A percentile compares a stretch with the other conserved stretches of the same genome.
phyloP scores from a whole-genome alignment of 23 tunicate species.

The Diplosoma virens region DNA sequence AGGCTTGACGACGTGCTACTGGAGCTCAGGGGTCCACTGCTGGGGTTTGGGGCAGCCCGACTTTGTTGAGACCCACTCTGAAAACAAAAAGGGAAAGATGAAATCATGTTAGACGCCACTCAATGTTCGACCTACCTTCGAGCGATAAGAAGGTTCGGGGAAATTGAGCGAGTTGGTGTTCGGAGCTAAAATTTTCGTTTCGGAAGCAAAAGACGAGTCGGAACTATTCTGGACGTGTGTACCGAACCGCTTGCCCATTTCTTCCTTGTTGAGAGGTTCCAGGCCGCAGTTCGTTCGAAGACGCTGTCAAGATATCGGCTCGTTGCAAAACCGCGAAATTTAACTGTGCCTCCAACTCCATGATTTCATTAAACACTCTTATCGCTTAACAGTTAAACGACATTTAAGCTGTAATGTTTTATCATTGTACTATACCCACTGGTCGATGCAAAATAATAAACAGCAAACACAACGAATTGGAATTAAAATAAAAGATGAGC shows the following conservation, averaged over 20 bases:
- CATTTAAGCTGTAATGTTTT: background rate
- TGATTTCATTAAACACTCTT: too few relatives aligned
- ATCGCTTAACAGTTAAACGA: background rate
- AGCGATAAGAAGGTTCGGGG: background rate
- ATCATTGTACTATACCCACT: too few relatives aligned
- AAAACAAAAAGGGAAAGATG: background rate
- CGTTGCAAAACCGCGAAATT: too few relatives aligned
- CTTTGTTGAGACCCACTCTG: too few relatives aligned
- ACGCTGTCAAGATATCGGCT: background rate
- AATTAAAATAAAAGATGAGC: too few relatives aligned
- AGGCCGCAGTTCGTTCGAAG: constrained; percentile 22
- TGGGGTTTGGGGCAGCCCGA: background rate
- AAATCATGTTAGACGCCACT: too few relatives aligned
- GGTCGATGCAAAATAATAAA: too few relatives aligned
- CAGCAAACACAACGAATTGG: too few relatives aligned
- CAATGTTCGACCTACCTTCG: constrained; percentile 11
- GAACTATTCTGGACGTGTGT: background rate
- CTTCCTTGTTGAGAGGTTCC: constrained; percentile 19
- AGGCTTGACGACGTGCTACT: constrained; percentile 3
- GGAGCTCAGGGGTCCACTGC: background rate
- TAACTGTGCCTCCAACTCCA: too few relatives aligned
- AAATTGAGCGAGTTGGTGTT: constrained; percentile 24
- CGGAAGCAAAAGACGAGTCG: background rate
- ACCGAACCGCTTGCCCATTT: background rate
- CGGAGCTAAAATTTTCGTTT: constrained; percentile 11